Conservation (phyloP, 2,888 invertebrate genomes). For the Corbicula japonica region DNA sequence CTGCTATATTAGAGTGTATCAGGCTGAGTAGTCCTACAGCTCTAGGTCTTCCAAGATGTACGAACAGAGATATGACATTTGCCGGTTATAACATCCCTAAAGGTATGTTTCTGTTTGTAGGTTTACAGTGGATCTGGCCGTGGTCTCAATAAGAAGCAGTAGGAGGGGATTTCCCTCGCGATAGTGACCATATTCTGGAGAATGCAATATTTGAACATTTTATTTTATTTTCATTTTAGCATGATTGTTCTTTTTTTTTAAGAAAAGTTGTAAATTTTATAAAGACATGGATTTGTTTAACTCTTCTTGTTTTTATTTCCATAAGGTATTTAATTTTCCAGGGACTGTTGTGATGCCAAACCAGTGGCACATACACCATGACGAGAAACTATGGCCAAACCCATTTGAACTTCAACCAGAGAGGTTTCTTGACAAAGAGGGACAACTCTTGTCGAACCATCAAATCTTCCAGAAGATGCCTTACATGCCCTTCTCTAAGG, state of each 20-base stretch:
- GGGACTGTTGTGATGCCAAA: conserved; percentile 68
- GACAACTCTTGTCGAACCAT: conserved; percentile 42
- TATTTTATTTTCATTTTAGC: no score
- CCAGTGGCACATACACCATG: conserved; percentile 70
- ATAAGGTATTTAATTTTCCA: conserved; percentile 50
- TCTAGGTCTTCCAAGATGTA: conserved; percentile 57
- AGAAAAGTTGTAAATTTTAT: no score
- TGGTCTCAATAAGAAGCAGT: no score
- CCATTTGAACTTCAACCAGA: conserved; percentile 69
- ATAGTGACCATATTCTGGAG: no score
- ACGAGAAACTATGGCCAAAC: conserved; percentile 67
- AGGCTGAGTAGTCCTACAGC: conserved; percentile 49
- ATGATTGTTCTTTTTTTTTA: no score
- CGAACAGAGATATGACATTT: conserved; percentile 48
- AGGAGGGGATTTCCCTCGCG: no score
- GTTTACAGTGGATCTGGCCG: neutral
- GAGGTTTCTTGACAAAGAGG: conserved; percentile 69
- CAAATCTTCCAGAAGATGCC: conserved; percentile 54
- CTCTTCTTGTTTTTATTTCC: no score
- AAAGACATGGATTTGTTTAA: no score
- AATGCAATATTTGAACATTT: no score
- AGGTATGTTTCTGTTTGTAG: conserved; percentile 41
- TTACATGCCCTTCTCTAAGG: conserved; percentile 70
- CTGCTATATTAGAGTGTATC: conserved; percentile 61
- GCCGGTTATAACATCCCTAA: conserved; percentile 67